Conservation (phyloP, 1,140 invertebrate species). For the Ceratitis capitata region DNA sequence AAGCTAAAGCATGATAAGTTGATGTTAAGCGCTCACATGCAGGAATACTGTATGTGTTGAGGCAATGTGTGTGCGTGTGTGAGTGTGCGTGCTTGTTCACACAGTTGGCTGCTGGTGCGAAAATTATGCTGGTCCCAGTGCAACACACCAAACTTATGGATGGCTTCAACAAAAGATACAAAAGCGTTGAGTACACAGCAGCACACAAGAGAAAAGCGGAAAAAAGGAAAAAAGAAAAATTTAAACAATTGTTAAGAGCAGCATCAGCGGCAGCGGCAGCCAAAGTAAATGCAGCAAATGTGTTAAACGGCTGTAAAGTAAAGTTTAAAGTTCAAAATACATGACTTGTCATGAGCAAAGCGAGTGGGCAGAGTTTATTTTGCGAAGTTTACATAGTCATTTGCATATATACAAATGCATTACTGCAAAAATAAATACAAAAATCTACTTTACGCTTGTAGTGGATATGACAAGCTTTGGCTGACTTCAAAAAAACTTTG, state of each 20-base stretch:
- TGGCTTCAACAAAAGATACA: not conserved
- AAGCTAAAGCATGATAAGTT: not conserved
- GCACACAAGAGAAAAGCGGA: not conserved
- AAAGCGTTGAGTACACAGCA: not conserved
- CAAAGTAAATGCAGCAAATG: not conserved
- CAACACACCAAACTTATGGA: not conserved
- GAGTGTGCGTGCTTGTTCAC: not conserved
- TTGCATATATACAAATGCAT: not conserved
- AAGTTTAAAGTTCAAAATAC: not conserved
- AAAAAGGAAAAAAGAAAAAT: not conserved
- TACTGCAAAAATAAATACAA: too few relatives aligned
- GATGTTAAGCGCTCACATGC: not conserved
- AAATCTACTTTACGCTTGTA: too few relatives aligned
- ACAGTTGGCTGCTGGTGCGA: not conserved
- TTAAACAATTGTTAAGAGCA: not conserved
- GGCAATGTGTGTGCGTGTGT: not conserved
- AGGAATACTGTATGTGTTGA: not conserved
- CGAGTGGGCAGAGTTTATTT: not conserved
- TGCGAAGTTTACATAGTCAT: too few relatives aligned
- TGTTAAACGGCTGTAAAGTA: not conserved
- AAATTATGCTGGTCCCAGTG: not conserved
- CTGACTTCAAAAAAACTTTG: too few relatives aligned
- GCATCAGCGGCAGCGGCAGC: not conserved
- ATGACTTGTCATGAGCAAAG: not conserved
- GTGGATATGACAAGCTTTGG: too few relatives aligned